Conservation (phyloP, 2,888 invertebrate species). For the Nephrotoma appendiculata region DNA sequence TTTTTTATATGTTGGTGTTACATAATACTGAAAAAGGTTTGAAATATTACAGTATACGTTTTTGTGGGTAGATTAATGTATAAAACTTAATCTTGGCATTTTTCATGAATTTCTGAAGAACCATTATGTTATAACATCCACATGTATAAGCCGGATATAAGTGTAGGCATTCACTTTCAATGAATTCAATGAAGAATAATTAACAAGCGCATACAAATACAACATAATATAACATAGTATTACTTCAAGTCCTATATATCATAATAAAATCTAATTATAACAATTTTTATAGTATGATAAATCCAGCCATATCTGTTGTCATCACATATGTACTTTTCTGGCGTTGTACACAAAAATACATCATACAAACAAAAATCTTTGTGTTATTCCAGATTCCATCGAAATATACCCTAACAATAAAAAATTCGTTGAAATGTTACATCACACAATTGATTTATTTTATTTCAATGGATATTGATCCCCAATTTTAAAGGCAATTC, state of each 20-base stretch:
- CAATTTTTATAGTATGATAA: not conserved
- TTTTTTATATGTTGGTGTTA: not conserved
- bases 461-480: not conserved
- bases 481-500: not conserved
- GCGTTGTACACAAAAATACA: not conserved
- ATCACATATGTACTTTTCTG: not conserved
- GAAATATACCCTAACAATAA: not conserved
- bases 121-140: not conserved
- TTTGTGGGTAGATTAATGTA: not conserved
- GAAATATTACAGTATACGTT: not conserved
- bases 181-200: not conserved
- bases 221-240: not conserved
- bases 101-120: not conserved
- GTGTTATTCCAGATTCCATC: not conserved
- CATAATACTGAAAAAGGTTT: not conserved
- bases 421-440: not conserved
- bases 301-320: not conserved
- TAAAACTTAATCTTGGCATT: not conserved
- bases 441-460: not conserved
- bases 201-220: not conserved
- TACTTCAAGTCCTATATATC: not conserved
- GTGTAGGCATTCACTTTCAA: not conserved
- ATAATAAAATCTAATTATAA: not conserved
- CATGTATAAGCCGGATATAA: not conserved
- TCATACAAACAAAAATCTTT: not conserved